These are phyloP conservation scores for Danionella dracula DNA, from an alignment of 2,797 vertebrate genomes.

Conservation along the genomic window DNA sequence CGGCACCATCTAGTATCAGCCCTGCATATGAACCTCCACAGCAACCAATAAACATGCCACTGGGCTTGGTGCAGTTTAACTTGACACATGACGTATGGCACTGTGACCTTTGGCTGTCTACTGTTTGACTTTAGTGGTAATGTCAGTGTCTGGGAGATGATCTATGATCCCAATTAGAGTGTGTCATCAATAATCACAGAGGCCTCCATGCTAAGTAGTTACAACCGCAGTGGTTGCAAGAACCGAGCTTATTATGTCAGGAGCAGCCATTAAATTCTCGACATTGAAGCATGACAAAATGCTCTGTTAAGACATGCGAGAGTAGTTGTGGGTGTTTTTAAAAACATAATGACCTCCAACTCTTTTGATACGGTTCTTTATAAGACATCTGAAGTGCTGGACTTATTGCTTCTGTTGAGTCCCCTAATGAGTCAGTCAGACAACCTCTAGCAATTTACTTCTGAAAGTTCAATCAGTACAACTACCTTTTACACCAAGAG, in stretches of 20 bases:
- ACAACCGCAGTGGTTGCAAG: background rate
- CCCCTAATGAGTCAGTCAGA: too few relatives aligned
- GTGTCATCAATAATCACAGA: constrained; percentile 31
- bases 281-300: constrained; percentile 11
- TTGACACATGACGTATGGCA: constrained; percentile 54
- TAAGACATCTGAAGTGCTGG: too few relatives aligned
- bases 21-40: background rate
- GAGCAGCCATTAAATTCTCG: constrained; percentile 30
- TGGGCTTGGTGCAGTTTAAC: constrained; percentile 50
- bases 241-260: constrained; percentile 10
- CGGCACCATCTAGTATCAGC: background rate
- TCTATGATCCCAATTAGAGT: constrained; percentile 30
- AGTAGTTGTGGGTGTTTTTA: background rate
- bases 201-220: constrained; percentile 19
- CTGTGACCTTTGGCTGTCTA: constrained; percentile 47
- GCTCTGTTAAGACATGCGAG: background rate
- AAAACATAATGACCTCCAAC: too few relatives aligned
- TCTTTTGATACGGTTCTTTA: constrained; percentile 34
- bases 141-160: constrained; percentile 40
- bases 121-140: constrained; percentile 33
- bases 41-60: constrained; percentile 48
- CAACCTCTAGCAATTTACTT: too few relatives aligned
- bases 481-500: too few relatives aligned
- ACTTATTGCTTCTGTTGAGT: too few relatives aligned
- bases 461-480: too few relatives aligned